phyloP scores from a whole-genome alignment of 2,113 vertebrate genomes.

The Psittacara wagleri region DNA sequence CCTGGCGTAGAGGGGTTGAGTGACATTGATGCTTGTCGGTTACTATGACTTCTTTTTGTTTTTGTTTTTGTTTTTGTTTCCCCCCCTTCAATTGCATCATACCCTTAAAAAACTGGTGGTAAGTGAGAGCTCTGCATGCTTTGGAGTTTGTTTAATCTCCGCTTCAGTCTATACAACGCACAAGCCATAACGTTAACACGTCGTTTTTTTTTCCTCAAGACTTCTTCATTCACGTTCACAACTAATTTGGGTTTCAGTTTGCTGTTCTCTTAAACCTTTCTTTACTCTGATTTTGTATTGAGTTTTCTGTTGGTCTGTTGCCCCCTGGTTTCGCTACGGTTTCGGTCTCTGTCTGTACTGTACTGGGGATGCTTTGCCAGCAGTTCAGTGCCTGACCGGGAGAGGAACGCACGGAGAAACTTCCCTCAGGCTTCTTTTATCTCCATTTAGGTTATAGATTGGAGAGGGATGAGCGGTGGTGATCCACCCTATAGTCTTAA shows the following conservation, averaged over 20 bases:
- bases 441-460: not conserved
- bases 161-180: constrained; percentile 86
- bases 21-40: constrained; percentile 83
- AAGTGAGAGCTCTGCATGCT: constrained; percentile 97
- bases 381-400: not conserved
- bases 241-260: constrained; percentile 85
- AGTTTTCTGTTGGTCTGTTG: constrained; percentile 73
- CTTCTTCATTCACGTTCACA: constrained; percentile 82
- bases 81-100: constrained; percentile 90
- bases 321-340: constrained; percentile 55
- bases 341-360: constrained; percentile 66
- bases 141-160: constrained; percentile 89
- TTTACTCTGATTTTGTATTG: constrained; percentile 73
- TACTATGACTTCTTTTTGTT: constrained; percentile 89
- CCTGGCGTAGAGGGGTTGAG: constrained; percentile 67
- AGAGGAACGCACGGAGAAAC: not conserved
- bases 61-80: constrained; percentile 70
- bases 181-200: constrained; percentile 82
- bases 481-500: not conserved
- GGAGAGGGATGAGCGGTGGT: not conserved
- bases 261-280: constrained; percentile 76
- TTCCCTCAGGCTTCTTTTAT: not conserved
- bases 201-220: constrained; percentile 59
- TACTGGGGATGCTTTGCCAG: constrained; percentile 50
- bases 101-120: constrained; percentile 93